Evolutionary conservation across 30 jellyfish, hydroid and myxozoan species (phyloP).

Genomic region (Catostylus mosaicus): DNA sequence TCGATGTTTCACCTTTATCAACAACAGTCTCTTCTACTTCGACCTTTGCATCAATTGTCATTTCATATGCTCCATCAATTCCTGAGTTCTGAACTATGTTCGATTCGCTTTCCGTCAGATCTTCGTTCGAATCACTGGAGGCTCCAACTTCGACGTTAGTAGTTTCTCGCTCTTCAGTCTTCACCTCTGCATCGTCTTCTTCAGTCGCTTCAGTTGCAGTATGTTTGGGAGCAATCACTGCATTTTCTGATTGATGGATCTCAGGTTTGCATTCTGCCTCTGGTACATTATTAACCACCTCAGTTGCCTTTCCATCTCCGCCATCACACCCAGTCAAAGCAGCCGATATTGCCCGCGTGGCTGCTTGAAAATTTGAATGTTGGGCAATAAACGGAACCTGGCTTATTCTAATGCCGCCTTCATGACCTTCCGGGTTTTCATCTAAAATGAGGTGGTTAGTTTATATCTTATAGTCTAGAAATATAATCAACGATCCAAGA

Average conservation of each 20-base stretch:
- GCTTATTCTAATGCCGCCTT: slow-evolving; percentile 90
- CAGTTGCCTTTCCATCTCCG: neutral
- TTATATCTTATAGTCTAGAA: too few relatives aligned
- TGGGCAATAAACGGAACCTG: slow-evolving; percentile 63
- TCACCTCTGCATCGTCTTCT: neutral
- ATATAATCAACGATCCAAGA: neutral
- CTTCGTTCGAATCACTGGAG: too few relatives aligned
- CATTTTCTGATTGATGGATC: neutral
- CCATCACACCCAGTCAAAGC: slow-evolving; percentile 63
- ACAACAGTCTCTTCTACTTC: neutral
- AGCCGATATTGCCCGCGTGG: slow-evolving; percentile 86
- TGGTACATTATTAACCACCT: neutral
- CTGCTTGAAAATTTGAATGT: slow-evolving; percentile 75
- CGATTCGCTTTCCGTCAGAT: neutral
- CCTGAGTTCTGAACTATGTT: neutral
- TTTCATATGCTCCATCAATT: neutral
- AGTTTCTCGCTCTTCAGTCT: neutral
- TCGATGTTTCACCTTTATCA: neutral
- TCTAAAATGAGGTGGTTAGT: slow-evolving; percentile 27
- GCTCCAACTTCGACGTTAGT: too few relatives aligned
- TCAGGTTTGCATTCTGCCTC: neutral
- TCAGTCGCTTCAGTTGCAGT: neutral
- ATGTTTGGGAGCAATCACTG: neutral
- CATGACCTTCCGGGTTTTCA: slow-evolving; percentile 94
- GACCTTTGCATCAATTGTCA: neutral